A percentile compares a stretch with the other conserved stretches of the same genome.
phyloP scores from a whole-genome alignment of 2,888 invertebrate genomes.

The Thera obeliscata region DNA sequence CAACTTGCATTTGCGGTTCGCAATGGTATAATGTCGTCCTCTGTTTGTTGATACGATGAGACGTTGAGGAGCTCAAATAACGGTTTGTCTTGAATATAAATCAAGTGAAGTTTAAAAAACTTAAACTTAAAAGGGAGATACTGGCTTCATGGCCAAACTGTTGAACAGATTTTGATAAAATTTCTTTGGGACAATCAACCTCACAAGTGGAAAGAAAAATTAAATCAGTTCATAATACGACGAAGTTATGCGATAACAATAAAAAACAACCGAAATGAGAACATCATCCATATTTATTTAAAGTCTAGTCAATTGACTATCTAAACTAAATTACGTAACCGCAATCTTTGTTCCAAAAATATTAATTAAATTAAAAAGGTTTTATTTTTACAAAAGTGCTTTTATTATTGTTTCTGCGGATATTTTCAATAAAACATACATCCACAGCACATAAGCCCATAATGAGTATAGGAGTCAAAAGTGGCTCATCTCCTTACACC shows the following conservation, averaged over 20 bases:
- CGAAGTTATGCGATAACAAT: too few species aligned
- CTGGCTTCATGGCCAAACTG: too few species aligned
- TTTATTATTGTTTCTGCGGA: neutral
- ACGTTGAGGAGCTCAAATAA: conserved; percentile 48
- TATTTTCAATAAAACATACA: neutral
- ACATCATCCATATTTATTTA: too few species aligned
- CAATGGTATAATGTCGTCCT: conserved; percentile 65
- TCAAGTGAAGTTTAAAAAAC: too few species aligned
- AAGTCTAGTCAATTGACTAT: too few species aligned
- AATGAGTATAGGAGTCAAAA: conserved; percentile 15
- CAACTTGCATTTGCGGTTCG: conserved; percentile 66
- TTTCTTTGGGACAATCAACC: too few species aligned
- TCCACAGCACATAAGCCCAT: conserved; percentile 1
- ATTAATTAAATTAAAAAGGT: neutral
- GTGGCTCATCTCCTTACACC: conserved; percentile 20
- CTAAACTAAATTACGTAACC: too few species aligned
- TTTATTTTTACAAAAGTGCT: neutral
- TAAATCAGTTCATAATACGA: too few species aligned
- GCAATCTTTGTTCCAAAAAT: neutral
- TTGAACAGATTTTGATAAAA: too few species aligned
- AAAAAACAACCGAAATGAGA: too few species aligned
- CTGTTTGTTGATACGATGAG: conserved; percentile 44
- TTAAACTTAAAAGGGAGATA: too few species aligned
- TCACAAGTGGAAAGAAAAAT: too few species aligned
- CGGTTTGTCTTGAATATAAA: neutral